phyloP scores from a whole-genome alignment of 2,113 vertebrate genomes.

The Panthera uncia region DNA sequence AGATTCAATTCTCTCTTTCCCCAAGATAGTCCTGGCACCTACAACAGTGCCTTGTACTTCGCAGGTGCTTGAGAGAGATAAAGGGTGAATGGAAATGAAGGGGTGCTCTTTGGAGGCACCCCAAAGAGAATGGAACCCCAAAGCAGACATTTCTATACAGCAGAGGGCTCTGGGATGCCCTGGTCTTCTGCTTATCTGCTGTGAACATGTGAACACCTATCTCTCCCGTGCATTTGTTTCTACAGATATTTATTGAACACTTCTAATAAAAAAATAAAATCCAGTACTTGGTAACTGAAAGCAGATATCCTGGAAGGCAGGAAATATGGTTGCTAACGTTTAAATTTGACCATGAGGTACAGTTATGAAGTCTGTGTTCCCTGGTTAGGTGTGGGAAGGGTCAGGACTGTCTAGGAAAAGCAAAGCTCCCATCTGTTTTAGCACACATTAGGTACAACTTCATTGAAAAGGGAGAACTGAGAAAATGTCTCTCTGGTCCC shows the following conservation, averaged over 20 bases:
- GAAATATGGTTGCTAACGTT: neutral
- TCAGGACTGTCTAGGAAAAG: neutral
- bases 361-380: neutral
- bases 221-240: neutral
- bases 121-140: neutral
- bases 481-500: neutral
- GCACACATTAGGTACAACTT: neutral
- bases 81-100: neutral
- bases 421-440: neutral
- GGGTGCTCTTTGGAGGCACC: neutral
- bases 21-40: neutral
- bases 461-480: neutral
- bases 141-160: neutral
- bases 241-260: neutral
- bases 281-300: constrained; percentile 16
- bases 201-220: neutral
- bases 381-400: neutral
- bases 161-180: neutral
- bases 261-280: constrained; percentile 44
- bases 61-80: neutral
- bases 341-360: neutral
- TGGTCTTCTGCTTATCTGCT: neutral
- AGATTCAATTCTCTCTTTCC: neutral
- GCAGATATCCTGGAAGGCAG: neutral
- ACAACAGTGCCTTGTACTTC: neutral